phyloP scores from a whole-genome alignment of 2,888 invertebrate species.

The Entomobrya proxima region DNA sequence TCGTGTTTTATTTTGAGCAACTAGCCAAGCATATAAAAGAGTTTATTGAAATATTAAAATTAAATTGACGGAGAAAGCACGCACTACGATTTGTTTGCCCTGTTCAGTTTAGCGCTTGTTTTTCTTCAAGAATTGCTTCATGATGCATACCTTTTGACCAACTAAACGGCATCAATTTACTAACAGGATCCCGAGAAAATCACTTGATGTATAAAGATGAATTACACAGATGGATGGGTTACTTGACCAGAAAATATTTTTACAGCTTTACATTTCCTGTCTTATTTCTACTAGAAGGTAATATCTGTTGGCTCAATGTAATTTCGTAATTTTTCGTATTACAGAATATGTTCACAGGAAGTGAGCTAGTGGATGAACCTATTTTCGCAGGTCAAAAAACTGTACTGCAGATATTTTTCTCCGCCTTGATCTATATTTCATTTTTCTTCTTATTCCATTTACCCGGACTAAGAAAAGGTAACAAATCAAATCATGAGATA shows the following conservation, averaged over 20 bases:
- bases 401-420: constrained; percentile 27
- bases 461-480: constrained; percentile 32
- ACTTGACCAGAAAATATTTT: constrained; percentile 12
- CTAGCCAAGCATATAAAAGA: too few species aligned
- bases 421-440: constrained; percentile 51
- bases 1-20: too few species aligned
- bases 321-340: background rate
- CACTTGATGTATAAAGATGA: constrained; percentile 46
- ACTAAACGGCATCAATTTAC: too few species aligned
- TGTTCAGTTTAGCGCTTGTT: too few species aligned
- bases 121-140: too few species aligned
- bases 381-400: constrained; percentile 31
- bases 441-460: constrained; percentile 17
- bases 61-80: too few species aligned
- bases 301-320: too few species aligned
- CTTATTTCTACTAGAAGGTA: too few species aligned
- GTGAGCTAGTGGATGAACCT: background rate
- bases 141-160: too few species aligned
- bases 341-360: background rate
- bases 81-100: too few species aligned
- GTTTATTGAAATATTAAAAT: too few species aligned
- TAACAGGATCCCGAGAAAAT: background rate
- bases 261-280: background rate
- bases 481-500: constrained; percentile 59
- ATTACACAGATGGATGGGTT: background rate